phyloP scores from a whole-genome alignment of 2,113 vertebrate genomes.

The Melospiza melodia region DNA sequence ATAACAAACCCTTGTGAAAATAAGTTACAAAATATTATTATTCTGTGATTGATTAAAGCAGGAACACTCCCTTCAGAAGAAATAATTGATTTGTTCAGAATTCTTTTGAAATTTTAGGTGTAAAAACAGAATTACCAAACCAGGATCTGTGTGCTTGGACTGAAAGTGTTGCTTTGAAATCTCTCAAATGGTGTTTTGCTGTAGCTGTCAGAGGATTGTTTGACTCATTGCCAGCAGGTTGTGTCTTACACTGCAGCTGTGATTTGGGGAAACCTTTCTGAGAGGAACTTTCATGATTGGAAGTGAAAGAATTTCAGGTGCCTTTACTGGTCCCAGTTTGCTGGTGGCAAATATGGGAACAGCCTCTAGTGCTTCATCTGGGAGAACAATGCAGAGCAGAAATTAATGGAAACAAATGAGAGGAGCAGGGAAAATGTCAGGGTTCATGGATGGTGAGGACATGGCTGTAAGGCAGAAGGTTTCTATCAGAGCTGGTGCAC shows the following conservation, averaged over 20 bases:
- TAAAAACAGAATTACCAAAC: not conserved
- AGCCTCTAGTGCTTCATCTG: not conserved
- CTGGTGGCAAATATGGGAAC: not conserved
- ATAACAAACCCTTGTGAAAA: slow-evolving; percentile 81
- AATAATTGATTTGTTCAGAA: not conserved
- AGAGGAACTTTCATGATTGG: not conserved
- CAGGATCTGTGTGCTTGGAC: not conserved
- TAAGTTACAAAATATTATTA: not conserved
- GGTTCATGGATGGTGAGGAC: not conserved
- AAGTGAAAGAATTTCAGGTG: not conserved
- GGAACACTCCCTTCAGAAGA: not conserved
- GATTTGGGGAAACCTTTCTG: not conserved
- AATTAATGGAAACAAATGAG: not conserved
- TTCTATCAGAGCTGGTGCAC: not conserved
- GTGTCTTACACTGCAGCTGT: not conserved
- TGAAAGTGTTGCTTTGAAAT: not conserved
- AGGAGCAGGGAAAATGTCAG: not conserved
- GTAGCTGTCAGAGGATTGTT: not conserved
- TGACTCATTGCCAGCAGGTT: not conserved
- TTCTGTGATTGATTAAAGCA: not conserved
- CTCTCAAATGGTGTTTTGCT: not conserved
- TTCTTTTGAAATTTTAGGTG: not conserved
- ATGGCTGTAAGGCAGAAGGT: not conserved
- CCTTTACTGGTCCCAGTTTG: not conserved
- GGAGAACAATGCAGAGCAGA: not conserved